Base-by-base conservation (phyloP, 2,888 invertebrate species). In the Synergus umbraculus region DNA sequence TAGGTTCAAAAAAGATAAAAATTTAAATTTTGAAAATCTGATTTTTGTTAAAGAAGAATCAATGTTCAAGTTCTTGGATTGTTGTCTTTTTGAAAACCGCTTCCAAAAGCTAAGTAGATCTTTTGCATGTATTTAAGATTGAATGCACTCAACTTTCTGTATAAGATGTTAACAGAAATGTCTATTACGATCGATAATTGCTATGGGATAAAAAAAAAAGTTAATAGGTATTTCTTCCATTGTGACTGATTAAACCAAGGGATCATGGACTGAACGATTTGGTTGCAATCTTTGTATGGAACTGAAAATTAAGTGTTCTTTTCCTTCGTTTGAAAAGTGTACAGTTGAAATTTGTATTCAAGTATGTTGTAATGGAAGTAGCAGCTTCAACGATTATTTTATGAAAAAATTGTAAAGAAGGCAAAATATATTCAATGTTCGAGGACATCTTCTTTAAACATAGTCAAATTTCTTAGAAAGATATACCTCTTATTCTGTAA, bases 381-480 rank as follows among this genome's bases (percentile, higher is more conserved):
- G 63, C 22, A 63, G 29, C 29, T 29, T 63, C 73, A 10, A 73
- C 54, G 49, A 73, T 73, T 54, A 54, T 54, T 54, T 54, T 54
- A 41, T 9, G 10, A 37, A 73, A 65, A 58, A 58, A 73, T 54
- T 73, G 73, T 73, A 73, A 73, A 54, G 54, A 54, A 73, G 73
- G 73, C 73, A 41, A 73, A 73, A 73, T 73, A 73, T 73, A 73
- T 73, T 73, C 54, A 73, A 58, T 73, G 73, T 73, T 73, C 41
- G 54, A 73, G 73, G 54, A 73, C 73, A 73, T 73, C 73, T 46
- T 69, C 69, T 73, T 73, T 49, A 49, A 37, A 73, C 7, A 63
- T 54, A 54, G 18, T 54, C 37, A n/a, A 41, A 41, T 54, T 73
- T 41, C 37, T 54, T n/a, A 12, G 3, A 13, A 67, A 67, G 5